Evolutionary conservation across 2,113 vertebrate genomes (phyloP).

Genomic region (Bufo gargarizans): DNA sequence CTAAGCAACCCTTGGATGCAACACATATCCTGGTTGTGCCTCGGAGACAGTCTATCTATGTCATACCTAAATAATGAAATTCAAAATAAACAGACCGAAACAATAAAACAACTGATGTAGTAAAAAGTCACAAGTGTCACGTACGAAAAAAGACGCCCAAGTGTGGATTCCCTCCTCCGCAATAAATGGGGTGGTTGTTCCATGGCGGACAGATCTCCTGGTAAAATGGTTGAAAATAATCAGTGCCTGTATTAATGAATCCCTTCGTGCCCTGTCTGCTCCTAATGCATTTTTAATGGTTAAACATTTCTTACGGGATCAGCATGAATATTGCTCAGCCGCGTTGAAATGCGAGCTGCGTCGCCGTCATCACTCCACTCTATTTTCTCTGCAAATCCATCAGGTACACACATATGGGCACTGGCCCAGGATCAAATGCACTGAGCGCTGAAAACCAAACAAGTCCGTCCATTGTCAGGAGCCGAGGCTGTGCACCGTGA

Average conservation of each 20-base stretch:
- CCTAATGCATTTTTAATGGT: conserved; percentile 37
- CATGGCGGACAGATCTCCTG: background rate
- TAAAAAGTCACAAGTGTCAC: conserved; percentile 4
- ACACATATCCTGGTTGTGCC: background rate
- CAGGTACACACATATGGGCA: conserved; percentile 34
- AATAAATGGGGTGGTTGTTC: background rate
- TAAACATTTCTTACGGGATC: conserved; percentile 26
- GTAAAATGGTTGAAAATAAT: conserved; percentile 4
- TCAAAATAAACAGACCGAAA: background rate
- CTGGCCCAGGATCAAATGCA: conserved; percentile 30
- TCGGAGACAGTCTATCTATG: background rate
- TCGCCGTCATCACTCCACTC: conserved; percentile 16
- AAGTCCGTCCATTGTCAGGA: conserved; percentile 5
- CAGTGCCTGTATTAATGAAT: background rate
- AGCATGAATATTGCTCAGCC: conserved; percentile 1
- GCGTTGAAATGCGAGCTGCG: conserved; percentile 27
- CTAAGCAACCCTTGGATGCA: background rate
- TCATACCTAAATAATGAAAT: conserved; percentile 13
- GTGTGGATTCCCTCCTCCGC: background rate
- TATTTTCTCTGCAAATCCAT: conserved; percentile 25
- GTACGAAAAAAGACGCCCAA: background rate
- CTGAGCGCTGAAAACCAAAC: conserved; percentile 28
- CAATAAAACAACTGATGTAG: background rate
- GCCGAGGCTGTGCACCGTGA: background rate
- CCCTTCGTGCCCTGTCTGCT: background rate